Conservation (phyloP, 2,888 invertebrate species). For the Sarcophaga carnaria region DNA sequence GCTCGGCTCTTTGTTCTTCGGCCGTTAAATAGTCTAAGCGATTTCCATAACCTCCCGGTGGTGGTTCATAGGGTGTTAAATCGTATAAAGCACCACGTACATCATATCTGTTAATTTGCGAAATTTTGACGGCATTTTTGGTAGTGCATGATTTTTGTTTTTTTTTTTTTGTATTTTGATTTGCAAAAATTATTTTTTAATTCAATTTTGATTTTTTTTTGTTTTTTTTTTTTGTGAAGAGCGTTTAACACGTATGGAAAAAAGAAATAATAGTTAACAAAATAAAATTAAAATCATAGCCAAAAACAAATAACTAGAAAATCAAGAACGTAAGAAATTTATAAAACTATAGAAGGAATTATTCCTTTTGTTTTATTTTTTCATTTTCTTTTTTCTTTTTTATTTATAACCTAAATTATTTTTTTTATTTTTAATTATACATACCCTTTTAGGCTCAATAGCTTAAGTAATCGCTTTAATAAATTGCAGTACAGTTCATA, state of each 20-base stretch:
- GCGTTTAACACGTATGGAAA: constrained; percentile 68
- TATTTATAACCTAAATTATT: constrained; percentile 28
- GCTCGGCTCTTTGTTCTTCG: constrained; percentile 91
- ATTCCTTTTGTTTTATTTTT: background rate
- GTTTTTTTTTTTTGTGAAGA: constrained; percentile 38
- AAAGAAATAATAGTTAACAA: constrained; percentile 69
- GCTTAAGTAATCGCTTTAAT: constrained; percentile 30
- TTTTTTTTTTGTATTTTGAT: constrained; percentile 2
- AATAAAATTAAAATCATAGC: constrained; percentile 69
- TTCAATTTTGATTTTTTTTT: constrained; percentile 27
- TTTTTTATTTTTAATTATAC: constrained; percentile 31
- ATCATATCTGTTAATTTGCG: constrained; percentile 89
- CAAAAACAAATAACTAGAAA: constrained; percentile 38
- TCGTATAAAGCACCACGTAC: constrained; percentile 96
- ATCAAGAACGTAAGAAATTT: constrained; percentile 23
- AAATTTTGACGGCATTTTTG: constrained; percentile 18
- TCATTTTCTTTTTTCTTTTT: background rate
- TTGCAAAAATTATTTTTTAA: constrained; percentile 9
- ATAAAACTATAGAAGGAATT: background rate
- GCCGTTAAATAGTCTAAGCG: constrained; percentile 85
- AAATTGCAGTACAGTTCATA: constrained; percentile 22
- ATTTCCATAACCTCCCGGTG: constrained; percentile 87
- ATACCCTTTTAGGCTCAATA: constrained; percentile 51
- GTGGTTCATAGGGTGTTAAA: constrained; percentile 89
- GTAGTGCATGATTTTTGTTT: constrained; percentile 35